phyloP scores from a whole-genome alignment of 2,888 invertebrate genomes.

The Dyspetes luteomarginatus region DNA sequence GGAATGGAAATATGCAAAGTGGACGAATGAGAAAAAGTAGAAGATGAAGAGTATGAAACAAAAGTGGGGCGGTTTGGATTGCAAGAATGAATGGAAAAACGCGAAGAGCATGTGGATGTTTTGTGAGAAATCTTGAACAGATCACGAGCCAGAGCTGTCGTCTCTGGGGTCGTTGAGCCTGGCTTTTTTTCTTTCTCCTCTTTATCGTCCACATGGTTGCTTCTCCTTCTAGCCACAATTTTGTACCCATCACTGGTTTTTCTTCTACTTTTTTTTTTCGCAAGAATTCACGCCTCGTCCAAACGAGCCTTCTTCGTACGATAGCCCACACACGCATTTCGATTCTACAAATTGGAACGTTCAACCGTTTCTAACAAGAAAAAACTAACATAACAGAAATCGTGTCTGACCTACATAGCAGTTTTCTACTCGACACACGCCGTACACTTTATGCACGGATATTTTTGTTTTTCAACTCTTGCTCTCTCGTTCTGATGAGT shows the following conservation, averaged over 20 bases:
- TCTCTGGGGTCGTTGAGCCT: conserved; percentile 39
- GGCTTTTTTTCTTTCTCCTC: conserved; percentile 28
- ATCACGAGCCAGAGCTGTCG: conserved; percentile 47
- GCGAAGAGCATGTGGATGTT: conserved; percentile 41
- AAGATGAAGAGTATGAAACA: too few relatives aligned
- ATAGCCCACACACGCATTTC: conserved; percentile 12
- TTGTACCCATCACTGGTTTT: conserved; percentile 14
- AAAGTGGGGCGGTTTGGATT: too few relatives aligned
- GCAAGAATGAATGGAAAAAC: conserved; percentile 21
- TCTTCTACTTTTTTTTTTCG: background rate
- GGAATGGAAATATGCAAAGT: conserved; percentile 2
- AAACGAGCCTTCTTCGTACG: background rate
- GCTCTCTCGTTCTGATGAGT: background rate
- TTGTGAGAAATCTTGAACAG: conserved; percentile 26
- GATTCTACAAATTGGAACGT: conserved; percentile 45
- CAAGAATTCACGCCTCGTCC: background rate
- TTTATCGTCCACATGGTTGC: conserved; percentile 1
- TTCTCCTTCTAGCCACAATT: conserved; percentile 10
- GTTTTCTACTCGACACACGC: conserved; percentile 37
- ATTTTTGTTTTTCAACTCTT: background rate
- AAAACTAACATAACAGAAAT: conserved; percentile 4
- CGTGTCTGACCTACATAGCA: conserved; percentile 11
- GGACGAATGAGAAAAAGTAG: conserved; percentile 34
- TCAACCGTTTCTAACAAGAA: conserved; percentile 23
- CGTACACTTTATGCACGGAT: conserved; percentile 34